A percentile compares a stretch with the other conserved stretches of the same genome.
Evolutionary conservation across 2,797 vertebrate genomes (phyloP).

Genomic region (Poeciliopsis gracilis): DNA sequence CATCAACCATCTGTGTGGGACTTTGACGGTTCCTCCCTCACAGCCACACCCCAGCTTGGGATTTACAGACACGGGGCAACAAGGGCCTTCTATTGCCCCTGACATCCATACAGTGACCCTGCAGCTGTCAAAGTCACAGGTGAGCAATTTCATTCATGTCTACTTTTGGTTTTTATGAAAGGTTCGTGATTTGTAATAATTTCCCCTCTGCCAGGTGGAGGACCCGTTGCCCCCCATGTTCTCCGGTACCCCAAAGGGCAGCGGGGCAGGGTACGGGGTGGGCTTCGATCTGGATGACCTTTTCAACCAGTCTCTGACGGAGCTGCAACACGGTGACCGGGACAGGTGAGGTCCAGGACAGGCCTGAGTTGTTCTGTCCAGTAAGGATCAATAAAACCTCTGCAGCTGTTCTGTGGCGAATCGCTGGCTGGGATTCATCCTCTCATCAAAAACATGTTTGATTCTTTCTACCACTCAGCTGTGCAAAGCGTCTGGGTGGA

Average conservation of each 20-base stretch:
- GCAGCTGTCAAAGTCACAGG: slow-evolving; percentile 96
- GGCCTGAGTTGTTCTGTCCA: not conserved
- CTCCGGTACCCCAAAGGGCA: slow-evolving; percentile 94
- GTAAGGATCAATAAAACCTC: not conserved
- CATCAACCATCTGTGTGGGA: slow-evolving; percentile 63
- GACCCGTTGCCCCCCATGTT: slow-evolving; percentile 92
- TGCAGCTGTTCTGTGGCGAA: not conserved
- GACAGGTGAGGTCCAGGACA: slow-evolving; percentile 81
- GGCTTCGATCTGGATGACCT: slow-evolving; percentile 95
- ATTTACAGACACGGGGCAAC: slow-evolving; percentile 78
- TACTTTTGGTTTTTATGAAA: slow-evolving; percentile 7
- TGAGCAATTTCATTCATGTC: slow-evolving; percentile 47
- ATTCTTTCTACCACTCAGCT: no score
- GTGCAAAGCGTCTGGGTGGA: no score
- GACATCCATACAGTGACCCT: slow-evolving; percentile 93
- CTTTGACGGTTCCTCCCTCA: slow-evolving; percentile 62
- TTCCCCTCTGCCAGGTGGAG: slow-evolving; percentile 83
- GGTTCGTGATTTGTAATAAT: slow-evolving; percentile 22
- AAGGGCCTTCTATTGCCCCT: slow-evolving; percentile 73
- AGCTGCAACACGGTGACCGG: slow-evolving; percentile 86
- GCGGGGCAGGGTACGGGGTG: slow-evolving; percentile 93
- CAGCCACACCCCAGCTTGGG: slow-evolving; percentile 66
- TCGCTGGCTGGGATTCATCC: not conserved
- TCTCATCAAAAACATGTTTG: no score
- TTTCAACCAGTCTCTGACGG: slow-evolving; percentile 90